Percentiles rank a stretch among this genome's conserved stretches.
Evolutionary conservation across 1,140 invertebrate species (phyloP).

Genomic region (Drosophila suzukii): DNA sequence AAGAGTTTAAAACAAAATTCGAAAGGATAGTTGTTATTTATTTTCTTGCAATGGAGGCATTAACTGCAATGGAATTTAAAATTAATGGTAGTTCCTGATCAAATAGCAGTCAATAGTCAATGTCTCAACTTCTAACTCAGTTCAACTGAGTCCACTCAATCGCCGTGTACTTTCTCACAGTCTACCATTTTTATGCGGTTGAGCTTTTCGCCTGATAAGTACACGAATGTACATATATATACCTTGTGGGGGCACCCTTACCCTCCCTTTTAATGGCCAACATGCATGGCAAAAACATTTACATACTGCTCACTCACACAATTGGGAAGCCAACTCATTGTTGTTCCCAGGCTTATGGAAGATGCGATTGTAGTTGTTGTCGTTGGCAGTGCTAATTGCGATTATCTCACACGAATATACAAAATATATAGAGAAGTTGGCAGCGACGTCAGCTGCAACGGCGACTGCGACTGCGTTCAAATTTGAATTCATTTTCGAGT

Average conservation of each 20-base stretch:
- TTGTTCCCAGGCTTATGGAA: slow-evolving; percentile 72
- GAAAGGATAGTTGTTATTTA: no score
- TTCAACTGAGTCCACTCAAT: slow-evolving; percentile 33
- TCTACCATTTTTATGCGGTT: slow-evolving; percentile 61
- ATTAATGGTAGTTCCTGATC: no score
- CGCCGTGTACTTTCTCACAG: slow-evolving; percentile 68
- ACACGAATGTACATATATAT: slow-evolving; percentile 17
- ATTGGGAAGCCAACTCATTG: slow-evolving; percentile 45
- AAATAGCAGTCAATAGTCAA: background rate
- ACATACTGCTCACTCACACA: slow-evolving; percentile 46
- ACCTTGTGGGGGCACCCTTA: slow-evolving; percentile 45
- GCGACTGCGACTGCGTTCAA: slow-evolving; percentile 60
- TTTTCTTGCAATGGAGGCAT: no score
- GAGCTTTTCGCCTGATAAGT: slow-evolving; percentile 72
- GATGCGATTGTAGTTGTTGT: slow-evolving; percentile 53
- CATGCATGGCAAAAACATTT: slow-evolving; percentile 75
- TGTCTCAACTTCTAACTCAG: slow-evolving; percentile 9
- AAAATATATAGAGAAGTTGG: slow-evolving; percentile 43
- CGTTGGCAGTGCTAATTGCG: slow-evolving; percentile 77
- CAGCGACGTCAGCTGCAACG: slow-evolving; percentile 53
- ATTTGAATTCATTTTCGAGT: slow-evolving; percentile 80
- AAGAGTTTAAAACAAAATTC: no score
- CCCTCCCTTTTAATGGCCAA: slow-evolving; percentile 77
- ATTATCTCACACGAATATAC: slow-evolving; percentile 74
- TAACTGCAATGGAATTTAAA: no score